Percentiles rank a stretch among this genome's conserved stretches.
Evolutionary conservation across 2,888 invertebrate species (phyloP).

Genomic region (Eutolmus rufibarbis): DNA sequence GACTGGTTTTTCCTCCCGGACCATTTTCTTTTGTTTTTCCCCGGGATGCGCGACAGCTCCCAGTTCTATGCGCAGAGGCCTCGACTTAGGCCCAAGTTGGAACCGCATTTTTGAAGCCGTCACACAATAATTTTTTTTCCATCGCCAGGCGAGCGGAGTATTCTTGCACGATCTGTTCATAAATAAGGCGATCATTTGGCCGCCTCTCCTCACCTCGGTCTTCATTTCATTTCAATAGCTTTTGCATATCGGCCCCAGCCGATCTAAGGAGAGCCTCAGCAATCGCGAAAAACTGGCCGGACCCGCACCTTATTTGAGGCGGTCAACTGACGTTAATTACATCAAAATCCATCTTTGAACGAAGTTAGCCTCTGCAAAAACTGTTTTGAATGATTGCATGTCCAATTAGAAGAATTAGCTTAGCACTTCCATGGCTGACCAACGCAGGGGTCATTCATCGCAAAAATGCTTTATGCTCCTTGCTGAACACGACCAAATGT

Average conservation of each 20-base stretch:
- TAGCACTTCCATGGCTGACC: background rate
- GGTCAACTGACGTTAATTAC: background rate
- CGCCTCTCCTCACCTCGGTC: background rate
- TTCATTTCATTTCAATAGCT: constrained; percentile 3
- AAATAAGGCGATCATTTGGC: constrained; percentile 27
- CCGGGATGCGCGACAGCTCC: background rate
- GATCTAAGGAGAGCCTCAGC: background rate
- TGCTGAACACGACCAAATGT: background rate
- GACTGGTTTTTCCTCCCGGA: constrained; percentile 44
- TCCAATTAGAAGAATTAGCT: background rate
- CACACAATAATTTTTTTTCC: constrained; percentile 40
- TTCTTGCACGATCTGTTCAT: background rate
- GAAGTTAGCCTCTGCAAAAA: background rate
- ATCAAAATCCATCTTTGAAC: background rate
- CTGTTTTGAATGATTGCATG: background rate
- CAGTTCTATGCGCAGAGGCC: background rate
- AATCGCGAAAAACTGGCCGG: background rate
- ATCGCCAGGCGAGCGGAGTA: background rate
- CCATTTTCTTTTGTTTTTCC: constrained; percentile 31
- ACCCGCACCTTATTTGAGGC: background rate
- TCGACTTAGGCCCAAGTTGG: background rate
- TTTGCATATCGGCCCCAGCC: background rate
- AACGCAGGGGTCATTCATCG: background rate
- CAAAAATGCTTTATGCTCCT: background rate
- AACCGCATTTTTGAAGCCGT: constrained; percentile 45